Conservation (phyloP, 2,113 vertebrate species). For the Datnioides undecimradiatus region DNA sequence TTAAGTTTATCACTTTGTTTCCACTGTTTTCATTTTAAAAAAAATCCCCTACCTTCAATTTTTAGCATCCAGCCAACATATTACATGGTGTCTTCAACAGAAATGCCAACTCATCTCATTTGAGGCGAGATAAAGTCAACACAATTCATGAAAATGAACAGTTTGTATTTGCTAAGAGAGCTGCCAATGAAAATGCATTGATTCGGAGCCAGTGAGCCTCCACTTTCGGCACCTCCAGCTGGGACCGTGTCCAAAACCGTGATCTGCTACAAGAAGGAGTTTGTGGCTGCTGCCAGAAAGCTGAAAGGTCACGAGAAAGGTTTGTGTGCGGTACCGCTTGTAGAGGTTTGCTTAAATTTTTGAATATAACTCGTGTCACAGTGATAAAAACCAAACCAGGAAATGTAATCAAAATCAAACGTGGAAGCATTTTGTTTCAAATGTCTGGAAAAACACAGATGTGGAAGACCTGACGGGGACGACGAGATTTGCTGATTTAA, state of each 20-base stretch:
- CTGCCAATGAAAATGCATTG: slow-evolving; percentile 25
- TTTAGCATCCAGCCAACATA: not conserved
- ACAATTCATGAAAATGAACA: not conserved
- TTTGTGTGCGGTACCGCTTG: not conserved
- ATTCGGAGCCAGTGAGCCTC: slow-evolving; percentile 19
- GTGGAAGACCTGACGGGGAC: no score
- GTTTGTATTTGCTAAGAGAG: not conserved
- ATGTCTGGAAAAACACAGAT: no score
- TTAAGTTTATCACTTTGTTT: not conserved
- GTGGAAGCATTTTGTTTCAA: no score
- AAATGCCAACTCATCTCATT: not conserved
- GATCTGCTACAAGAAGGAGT: not conserved
- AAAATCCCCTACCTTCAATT: not conserved
- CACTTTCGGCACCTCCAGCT: not conserved
- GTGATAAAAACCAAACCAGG: not conserved
- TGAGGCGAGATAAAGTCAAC: not conserved
- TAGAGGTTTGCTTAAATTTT: not conserved
- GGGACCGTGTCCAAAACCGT: not conserved
- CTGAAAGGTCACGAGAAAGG: not conserved
- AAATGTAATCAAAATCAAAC: no score
- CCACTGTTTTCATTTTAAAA: no score
- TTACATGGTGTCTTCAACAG: not conserved
- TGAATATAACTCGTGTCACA: not conserved
- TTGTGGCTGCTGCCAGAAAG: not conserved
- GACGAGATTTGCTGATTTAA: no score